A percentile compares a stretch with the other conserved stretches of the same genome.
Conservation (phyloP, 2,888 invertebrate genomes). For the Caenorhabditis sp. region DNA sequence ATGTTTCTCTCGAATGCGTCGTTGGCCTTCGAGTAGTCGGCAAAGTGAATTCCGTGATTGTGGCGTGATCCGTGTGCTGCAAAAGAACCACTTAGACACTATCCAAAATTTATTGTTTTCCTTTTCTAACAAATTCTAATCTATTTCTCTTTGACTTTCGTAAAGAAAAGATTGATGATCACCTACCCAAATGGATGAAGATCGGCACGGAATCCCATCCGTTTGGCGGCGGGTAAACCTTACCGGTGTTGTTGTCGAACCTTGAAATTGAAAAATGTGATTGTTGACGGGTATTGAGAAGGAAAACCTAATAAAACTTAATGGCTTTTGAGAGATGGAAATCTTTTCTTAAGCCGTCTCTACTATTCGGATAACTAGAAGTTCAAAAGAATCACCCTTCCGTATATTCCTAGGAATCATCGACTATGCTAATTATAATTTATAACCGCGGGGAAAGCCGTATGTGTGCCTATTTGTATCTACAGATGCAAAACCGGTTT, state of each 20-base stretch:
- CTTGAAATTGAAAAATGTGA: slow-evolving; percentile 55
- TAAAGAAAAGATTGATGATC: slow-evolving; percentile 33
- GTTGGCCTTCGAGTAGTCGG: slow-evolving; percentile 73
- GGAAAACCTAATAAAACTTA: background rate
- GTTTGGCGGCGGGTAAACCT: slow-evolving; percentile 69
- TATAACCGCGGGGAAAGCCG: slow-evolving; percentile 9
- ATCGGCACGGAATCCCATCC: slow-evolving; percentile 74
- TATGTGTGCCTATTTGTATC: slow-evolving; percentile 22
- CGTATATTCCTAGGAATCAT: background rate
- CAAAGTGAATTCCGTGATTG: slow-evolving; percentile 68
- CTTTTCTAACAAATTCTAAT: slow-evolving; percentile 13
- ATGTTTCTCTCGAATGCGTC: slow-evolving; percentile 73
- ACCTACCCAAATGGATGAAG: slow-evolving; percentile 72
- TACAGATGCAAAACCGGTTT: slow-evolving; percentile 49
- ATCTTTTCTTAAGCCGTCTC: background rate
- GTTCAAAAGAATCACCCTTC: no score
- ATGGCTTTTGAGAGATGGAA: background rate
- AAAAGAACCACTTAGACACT: slow-evolving; percentile 34
- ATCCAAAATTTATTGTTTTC: slow-evolving; percentile 28
- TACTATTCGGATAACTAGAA: background rate
- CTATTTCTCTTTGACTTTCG: background rate
- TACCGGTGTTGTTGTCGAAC: slow-evolving; percentile 73
- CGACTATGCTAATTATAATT: background rate
- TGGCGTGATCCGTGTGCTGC: slow-evolving; percentile 72
- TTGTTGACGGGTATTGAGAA: slow-evolving; percentile 19